Evolutionary conservation across 2,888 invertebrate genomes (phyloP), one percentile per base, ranked within the genome.

Genomic region (Noctuana brunneofusca): DNA sequence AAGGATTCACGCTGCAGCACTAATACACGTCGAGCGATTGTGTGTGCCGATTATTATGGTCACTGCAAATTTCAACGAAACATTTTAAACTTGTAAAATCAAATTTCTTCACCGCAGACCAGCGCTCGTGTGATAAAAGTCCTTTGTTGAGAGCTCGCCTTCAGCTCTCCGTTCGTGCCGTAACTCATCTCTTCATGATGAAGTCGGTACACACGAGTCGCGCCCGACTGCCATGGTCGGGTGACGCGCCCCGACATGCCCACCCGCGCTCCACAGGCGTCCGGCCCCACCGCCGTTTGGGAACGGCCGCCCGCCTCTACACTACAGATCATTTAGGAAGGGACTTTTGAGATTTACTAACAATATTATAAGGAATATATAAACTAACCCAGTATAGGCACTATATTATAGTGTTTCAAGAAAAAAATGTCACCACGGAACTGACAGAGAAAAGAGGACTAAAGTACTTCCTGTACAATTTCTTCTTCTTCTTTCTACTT

Each of bases 231-330:
- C 27, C 16, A 56, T 20, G 12, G n/a, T 54, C 9, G 9, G 3
- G 24, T 30, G 46, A 22, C 14, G 43, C 46, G 55, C 46, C 41
- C 55, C 43, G 41, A 56, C 18, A 46, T n/a, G n/a, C n/a, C n/a
- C n/a, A n/a, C n/a, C n/a, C n/a, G n/a, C n/a, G n/a, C n/a, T n/a
- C n/a, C n/a, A n/a, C n/a, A n/a, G n/a, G n/a, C n/a, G n/a, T n/a
- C n/a, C 55, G 38, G 55, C 43, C 55, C 55, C 55, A 56, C 55
- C 55, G 55, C 43, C 55, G 55, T 56, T 43, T 56, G 43, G 30
- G 46, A 32, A 58, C 57, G 48, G 57, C 46, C 57, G 32, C 48
- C 57, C 48, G 57, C 57, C 57, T 49, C 57, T 27, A 27, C 18
- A 56, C 56, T 11, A 12, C 46, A 46, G 38, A 14, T 41, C 14